These are phyloP conservation scores for Poecilia velifera DNA, from an alignment of 2,797 vertebrate species.

Conservation along the genomic window DNA sequence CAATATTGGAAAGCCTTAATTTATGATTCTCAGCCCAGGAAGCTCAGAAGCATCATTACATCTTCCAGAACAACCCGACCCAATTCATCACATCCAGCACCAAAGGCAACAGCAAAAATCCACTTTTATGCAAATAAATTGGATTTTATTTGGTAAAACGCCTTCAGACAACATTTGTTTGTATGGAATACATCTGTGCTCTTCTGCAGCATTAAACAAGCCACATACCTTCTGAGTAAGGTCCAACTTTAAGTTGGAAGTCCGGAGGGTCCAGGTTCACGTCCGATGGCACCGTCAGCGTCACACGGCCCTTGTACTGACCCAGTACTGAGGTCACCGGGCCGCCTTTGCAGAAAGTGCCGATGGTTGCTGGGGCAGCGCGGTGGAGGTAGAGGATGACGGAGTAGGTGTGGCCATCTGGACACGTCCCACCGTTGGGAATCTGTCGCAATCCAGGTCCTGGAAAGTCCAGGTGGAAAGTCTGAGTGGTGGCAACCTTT, in stretches of 20 bases:
- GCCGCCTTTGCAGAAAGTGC: conserved; percentile 80
- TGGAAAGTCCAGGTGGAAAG: conserved; percentile 87
- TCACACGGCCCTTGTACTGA: conserved; percentile 67
- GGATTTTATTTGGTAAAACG: not conserved
- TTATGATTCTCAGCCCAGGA: not conserved
- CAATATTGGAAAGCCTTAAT: not conserved
- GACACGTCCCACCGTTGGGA: conserved; percentile 77
- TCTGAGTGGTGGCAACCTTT: conserved; percentile 45
- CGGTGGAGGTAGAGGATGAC: conserved; percentile 74
- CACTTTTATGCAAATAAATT: not conserved
- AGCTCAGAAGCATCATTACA: not conserved
- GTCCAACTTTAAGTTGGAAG: conserved; percentile 67
- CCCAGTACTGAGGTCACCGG: conserved; percentile 60
- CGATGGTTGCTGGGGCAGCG: conserved; percentile 43
- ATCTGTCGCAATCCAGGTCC: conserved; percentile 85
- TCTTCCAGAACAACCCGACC: not conserved
- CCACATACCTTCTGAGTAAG: conserved; percentile 64
- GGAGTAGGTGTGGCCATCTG: conserved; percentile 80
- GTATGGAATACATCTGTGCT: not conserved
- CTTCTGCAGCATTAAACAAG: not conserved
- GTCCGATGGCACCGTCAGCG: conserved; percentile 66
- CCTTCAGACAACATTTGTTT: not conserved
- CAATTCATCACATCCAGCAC: not conserved
- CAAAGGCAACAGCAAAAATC: not conserved
- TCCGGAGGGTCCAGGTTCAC: conserved; percentile 55